Conservation (phyloP, 2,797 vertebrate genomes). For the Kryptopterus vitreolus region DNA sequence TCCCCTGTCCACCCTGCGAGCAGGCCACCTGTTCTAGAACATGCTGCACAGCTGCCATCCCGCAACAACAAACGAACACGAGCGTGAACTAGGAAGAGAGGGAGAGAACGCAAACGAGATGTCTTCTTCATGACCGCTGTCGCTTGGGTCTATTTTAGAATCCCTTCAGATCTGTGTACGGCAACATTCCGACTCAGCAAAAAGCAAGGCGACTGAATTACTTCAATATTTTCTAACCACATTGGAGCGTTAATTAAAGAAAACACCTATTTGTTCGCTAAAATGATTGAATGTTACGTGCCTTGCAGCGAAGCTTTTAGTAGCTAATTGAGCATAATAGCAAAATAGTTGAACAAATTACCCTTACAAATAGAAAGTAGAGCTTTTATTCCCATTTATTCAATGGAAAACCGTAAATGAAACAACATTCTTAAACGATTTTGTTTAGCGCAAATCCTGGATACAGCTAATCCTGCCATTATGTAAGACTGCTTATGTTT, state of each 20-base stretch:
- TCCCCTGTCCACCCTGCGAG: conserved; percentile 69
- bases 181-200: not conserved
- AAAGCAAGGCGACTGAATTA: conserved; percentile 1
- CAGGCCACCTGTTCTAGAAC: conserved; percentile 81
- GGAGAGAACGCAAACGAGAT: conserved; percentile 16
- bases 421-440: not conserved
- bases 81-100: conserved; percentile 31
- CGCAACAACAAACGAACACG: conserved; percentile 80
- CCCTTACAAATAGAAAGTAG: not conserved
- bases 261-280: not conserved
- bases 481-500: not conserved
- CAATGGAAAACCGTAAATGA: not conserved
- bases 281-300: not conserved
- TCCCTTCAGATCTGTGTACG: not conserved
- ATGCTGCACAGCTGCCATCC: conserved; percentile 80
- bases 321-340: not conserved
- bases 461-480: not conserved
- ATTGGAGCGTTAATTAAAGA: not conserved
- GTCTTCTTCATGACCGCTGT: conserved; percentile 11
- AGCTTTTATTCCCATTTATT: not conserved
- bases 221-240: not conserved
- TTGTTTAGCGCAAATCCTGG: not conserved
- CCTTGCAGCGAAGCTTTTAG: not conserved
- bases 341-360: not conserved
- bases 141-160: not conserved